Conservation (phyloP, 2,113 vertebrate species). For the Larimichthys polyactis region DNA sequence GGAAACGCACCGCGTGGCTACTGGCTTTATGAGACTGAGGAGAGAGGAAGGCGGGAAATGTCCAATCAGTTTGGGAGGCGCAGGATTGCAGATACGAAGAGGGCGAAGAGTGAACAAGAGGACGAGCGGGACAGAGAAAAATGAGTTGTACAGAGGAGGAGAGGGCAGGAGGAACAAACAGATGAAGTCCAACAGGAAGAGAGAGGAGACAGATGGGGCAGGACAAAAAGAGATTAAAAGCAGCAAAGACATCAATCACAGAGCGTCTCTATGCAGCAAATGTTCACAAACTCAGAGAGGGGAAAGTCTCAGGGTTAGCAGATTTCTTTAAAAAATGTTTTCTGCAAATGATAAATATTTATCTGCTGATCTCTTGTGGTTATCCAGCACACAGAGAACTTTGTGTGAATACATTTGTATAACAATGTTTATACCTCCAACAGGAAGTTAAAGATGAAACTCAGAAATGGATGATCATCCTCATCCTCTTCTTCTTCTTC, state of each 20-base stretch:
- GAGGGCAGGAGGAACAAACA: neutral
- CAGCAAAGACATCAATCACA: constrained; percentile 20
- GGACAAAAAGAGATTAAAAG: constrained; percentile 8
- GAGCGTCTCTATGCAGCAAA: neutral
- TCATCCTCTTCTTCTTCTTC: constrained; percentile 67
- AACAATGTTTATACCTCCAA: constrained; percentile 87
- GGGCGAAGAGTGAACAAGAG: neutral
- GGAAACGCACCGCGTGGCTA: constrained; percentile 93
- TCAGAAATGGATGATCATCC: constrained; percentile 88
- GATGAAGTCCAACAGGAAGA: neutral
- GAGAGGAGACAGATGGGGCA: neutral
- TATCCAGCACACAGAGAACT: neutral
- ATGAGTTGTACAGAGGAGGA: neutral
- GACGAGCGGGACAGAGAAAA: neutral
- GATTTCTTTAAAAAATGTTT: neutral
- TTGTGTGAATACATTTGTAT: neutral
- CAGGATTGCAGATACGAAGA: neutral
- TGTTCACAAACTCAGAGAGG: neutral
- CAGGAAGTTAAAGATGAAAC: constrained; percentile 91
- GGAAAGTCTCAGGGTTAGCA: neutral
- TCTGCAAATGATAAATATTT: neutral
- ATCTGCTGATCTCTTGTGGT: neutral
- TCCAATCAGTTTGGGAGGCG: neutral
- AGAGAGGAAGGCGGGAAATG: neutral
- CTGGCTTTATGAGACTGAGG: constrained; percentile 89